phyloP scores from a whole-genome alignment of 2,888 invertebrate genomes.

The Eupithecia insigniata region DNA sequence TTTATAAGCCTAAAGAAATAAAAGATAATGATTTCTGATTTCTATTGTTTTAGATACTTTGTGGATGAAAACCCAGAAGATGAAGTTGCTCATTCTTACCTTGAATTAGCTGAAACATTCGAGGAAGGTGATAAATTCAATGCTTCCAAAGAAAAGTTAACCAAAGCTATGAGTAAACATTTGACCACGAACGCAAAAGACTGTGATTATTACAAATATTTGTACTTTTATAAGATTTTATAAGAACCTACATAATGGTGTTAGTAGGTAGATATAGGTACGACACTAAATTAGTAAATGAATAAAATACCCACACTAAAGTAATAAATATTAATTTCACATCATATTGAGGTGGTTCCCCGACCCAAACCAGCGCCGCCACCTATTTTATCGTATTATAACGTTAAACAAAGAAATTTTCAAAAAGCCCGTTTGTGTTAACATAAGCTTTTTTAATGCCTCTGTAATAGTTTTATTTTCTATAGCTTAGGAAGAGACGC shows the following conservation, averaged over 20 bases:
- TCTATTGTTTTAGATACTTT: slow-evolving; percentile 53
- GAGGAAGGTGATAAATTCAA: slow-evolving; percentile 55
- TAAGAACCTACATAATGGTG: not conserved
- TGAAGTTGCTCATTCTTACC: slow-evolving; percentile 50
- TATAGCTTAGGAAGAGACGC: no score
- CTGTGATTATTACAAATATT: slow-evolving; percentile 57
- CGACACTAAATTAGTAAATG: not conserved
- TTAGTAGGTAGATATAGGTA: not conserved
- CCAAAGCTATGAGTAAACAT: slow-evolving; percentile 58
- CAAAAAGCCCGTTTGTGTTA: no score
- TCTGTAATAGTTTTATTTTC: no score
- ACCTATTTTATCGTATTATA: no score
- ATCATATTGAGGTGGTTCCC: no score
- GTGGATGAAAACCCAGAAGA: slow-evolving; percentile 58
- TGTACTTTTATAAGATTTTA: slow-evolving; percentile 54
- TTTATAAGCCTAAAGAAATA: not conserved
- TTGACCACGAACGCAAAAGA: slow-evolving; percentile 48
- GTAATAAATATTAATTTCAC: not conserved
- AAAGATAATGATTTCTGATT: not conserved
- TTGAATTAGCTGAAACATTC: slow-evolving; percentile 57
- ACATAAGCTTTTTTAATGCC: no score
- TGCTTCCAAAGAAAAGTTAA: slow-evolving; percentile 57
- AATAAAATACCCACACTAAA: not conserved
- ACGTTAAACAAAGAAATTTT: no score
- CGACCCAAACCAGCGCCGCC: no score